These are phyloP conservation scores for Sialia sialis DNA, from an alignment of 2,113 vertebrate genomes.

Conservation along the genomic window DNA sequence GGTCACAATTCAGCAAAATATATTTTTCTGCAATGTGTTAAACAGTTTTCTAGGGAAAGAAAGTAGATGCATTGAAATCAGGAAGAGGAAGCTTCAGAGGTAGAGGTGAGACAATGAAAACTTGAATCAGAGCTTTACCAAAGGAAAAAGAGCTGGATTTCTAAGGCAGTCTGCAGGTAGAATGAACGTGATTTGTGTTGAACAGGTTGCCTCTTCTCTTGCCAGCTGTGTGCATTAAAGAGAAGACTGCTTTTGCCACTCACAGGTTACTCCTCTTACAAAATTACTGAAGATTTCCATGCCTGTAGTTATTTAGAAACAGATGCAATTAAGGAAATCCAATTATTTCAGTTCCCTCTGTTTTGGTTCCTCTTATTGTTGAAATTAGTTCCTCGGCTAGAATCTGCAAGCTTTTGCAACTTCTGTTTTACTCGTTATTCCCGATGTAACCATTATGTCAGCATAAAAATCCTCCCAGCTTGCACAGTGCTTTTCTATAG, in stretches of 20 bases:
- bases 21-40: not conserved
- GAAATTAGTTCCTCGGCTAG: not conserved
- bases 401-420: not conserved
- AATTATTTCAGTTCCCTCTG: constrained; percentile 3
- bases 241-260: not conserved
- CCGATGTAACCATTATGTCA: not conserved
- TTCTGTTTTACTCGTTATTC: not conserved
- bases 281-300: not conserved
- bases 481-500: not conserved
- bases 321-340: not conserved
- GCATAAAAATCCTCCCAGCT: not conserved
- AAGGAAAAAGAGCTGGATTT: not conserved
- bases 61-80: not conserved
- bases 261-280: not conserved
- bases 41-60: not conserved
- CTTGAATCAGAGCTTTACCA: not conserved
- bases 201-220: not conserved
- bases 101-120: not conserved
- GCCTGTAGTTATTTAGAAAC: not conserved
- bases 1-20: not conserved
- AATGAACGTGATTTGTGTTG: not conserved
- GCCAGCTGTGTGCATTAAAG: not conserved
- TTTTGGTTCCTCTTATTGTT: not conserved
- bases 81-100: not conserved
- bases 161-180: not conserved